Conservation (phyloP, 2,888 invertebrate species). For the Plemyria rubiginata region DNA sequence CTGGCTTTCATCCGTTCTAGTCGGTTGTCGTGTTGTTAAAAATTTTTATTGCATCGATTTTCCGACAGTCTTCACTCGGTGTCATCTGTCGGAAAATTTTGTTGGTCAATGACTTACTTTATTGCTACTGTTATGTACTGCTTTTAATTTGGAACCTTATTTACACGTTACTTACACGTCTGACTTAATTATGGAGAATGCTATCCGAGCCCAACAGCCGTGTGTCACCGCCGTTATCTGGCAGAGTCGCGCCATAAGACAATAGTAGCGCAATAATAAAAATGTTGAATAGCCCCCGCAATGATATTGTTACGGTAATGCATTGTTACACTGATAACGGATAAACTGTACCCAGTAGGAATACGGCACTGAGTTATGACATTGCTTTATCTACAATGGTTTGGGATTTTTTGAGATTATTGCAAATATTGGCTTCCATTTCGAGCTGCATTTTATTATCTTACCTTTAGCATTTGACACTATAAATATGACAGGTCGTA, state of each 20-base stretch:
- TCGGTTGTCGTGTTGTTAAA: no score
- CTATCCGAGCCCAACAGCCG: conserved; percentile 22
- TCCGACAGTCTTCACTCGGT: no score
- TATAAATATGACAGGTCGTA: background rate
- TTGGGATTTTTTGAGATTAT: conserved; percentile 24
- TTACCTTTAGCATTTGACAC: background rate
- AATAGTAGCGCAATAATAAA: conserved; percentile 85
- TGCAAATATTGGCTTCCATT: background rate
- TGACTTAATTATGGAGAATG: background rate
- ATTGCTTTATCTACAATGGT: conserved; percentile 40
- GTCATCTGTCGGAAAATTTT: no score
- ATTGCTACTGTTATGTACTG: no score
- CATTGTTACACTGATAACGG: conserved; percentile 81
- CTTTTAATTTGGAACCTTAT: no score
- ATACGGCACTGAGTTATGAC: conserved; percentile 49
- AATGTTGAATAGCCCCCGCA: conserved; percentile 84
- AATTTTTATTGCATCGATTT: no score
- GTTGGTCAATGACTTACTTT: no score
- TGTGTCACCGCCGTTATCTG: conserved; percentile 70
- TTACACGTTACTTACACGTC: no score
- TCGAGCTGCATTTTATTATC: background rate
- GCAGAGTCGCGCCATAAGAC: conserved; percentile 81
- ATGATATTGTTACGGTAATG: conserved; percentile 82
- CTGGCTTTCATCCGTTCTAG: no score
- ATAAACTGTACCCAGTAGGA: conserved; percentile 84